Evolutionary conservation across 1,140 invertebrate species (phyloP), one percentile per base, ranked within the genome.

Genomic region (Branchinecta lynchi): DNA sequence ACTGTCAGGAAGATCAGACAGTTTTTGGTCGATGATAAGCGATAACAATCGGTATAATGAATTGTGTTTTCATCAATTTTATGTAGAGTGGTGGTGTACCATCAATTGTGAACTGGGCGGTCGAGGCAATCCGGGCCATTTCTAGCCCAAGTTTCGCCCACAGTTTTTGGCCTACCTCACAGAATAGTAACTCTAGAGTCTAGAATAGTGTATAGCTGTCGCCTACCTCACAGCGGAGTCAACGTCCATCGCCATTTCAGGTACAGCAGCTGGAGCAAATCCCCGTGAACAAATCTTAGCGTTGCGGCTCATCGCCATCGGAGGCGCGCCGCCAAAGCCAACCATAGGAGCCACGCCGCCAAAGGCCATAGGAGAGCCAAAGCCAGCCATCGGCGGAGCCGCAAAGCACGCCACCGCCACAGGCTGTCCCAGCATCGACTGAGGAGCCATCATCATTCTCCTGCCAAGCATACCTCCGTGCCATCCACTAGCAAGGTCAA

Each of bases 401-500:
- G 45, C 20, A 20, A 68, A 17, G 44, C 67, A 68, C 5, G n/a
- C 3, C 44, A 44, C 44, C 10, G 32, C 43, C 5, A 68, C 43
- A 7, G 44, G 44, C 32, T 20, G 17, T 12, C 7, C 32, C 60
- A 15, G 17, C 7, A 60, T 45, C 43, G 7, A 0, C 67, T 32
- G 15, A 43, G 43, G 15, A 17, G 46, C 43, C 7, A 0, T 10
- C 21, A 60, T 10, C 45, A 70, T 65, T 68, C 7, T 32, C 32
- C 32, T 32, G 32, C 2, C 32, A 5, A 3, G 32, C 32, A 32
- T 32, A 5, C 32, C 32, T 32, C 73, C 73, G 67, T 74, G 73
- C 73, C 73, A 75, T 7, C 74, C 74, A 67, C 72, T 70, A 9
- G 72, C 71, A 44, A 70, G 66, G 17, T 74, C 72, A 15, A 72